Base-by-base conservation (phyloP, 1,140 invertebrate genomes). In the Lordiphosa clarofinis region DNA sequence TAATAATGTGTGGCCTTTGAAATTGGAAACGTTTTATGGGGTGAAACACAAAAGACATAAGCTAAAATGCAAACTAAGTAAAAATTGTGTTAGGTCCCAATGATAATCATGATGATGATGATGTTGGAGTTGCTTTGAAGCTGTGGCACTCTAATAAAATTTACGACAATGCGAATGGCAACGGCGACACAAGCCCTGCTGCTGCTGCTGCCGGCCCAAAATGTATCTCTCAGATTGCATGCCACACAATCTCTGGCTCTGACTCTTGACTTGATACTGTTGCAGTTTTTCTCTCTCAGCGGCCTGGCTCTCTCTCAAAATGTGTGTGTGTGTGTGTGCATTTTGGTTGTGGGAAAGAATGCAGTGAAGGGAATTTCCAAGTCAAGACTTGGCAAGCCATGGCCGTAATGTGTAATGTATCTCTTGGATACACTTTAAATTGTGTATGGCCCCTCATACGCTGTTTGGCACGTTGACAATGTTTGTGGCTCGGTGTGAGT, bases 401-500 rank as follows among this genome's bases (percentile, higher is more conserved):
- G 62, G 60, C 66, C 70, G 71, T 73, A 81, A 75, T 81, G 61
- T 81, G 76, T 81, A 81, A 81, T 81, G 75, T 81, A 81, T 81
- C 75, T 81, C 75, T 71, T 79, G 75, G 75, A 79, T 81, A 71
- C 75, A 79, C 74, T 71, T 81, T 82, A 81, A 81, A 81, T 81
- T 81, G 62, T 81, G 58, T 57, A 48, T 63, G 28, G 28, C 28
- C 28, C 28, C 28, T 31, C 63, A 73, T 73, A 68, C 61, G 73
- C 59, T 71, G 70, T 62, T 79, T 79, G 75, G 75, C 68, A 63
- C 74, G 65, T 73, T 73, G 74, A 70, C 74, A 79, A 79, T 69
- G 47, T 48, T 35, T 38, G 8, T 40, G 56, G 40, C 33, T 46
- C 21, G 39, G 33, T 42, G 24, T 10, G 9, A 58, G 40, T 40